Evolutionary conservation across 2,113 vertebrate genomes (phyloP).

Genomic region (Lichenostomus cassidix): DNA sequence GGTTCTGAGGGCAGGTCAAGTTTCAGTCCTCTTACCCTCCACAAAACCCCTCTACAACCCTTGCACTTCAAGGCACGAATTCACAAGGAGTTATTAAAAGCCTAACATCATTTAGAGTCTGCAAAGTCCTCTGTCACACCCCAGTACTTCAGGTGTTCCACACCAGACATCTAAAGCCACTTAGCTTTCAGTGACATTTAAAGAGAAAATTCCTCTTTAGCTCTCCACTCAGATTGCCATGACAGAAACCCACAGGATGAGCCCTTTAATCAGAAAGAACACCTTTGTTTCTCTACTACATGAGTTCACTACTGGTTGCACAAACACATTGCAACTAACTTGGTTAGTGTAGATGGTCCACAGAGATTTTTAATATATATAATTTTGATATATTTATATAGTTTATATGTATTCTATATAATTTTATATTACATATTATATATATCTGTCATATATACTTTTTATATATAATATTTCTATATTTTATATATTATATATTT

Average conservation of each 20-base stretch:
- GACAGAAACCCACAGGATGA: background rate
- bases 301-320: background rate
- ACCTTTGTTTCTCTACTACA: background rate
- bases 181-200: background rate
- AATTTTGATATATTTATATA: no score
- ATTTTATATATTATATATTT: no score
- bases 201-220: background rate
- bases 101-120: background rate
- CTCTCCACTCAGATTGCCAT: background rate
- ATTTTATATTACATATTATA: no score
- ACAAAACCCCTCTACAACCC: background rate
- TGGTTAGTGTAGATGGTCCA: background rate
- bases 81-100: constrained; percentile 3
- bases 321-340: background rate
- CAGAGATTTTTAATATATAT: no score
- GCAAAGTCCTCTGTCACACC: background rate
- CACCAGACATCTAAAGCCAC: background rate
- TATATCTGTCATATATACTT: no score
- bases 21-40: background rate
- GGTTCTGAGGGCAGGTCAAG: background rate
- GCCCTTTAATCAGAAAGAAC: background rate
- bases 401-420: no score
- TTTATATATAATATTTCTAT: no score
- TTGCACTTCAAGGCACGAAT: constrained; percentile 13
- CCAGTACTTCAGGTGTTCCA: background rate